Evolutionary conservation across 2,113 vertebrate genomes (phyloP), one percentile per base, ranked within the genome.

Genomic region (Gadus macrocephalus): DNA sequence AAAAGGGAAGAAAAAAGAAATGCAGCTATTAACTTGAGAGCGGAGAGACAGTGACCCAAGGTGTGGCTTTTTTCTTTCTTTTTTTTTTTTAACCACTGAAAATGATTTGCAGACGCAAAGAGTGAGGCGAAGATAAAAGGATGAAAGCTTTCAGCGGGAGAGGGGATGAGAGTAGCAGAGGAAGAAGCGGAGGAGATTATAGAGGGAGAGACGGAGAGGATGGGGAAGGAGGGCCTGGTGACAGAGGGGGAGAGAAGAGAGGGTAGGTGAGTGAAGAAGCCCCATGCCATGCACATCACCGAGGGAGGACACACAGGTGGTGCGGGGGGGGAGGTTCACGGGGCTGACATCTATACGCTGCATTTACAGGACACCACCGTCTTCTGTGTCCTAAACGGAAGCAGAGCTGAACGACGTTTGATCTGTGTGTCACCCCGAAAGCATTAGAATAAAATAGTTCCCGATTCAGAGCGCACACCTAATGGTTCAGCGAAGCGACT

Each of bases 181-280:
- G 69, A 49, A 22, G 16, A 8, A 63, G 53, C 53, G 69, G 22
- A 76, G 65, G 62, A 14, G 35, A 68, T 53, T 58, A 59, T 15
- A 70, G 31, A 49, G 16, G 78, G 14, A 42, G 62, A 25, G 60
- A 35, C 0, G 17, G 70, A 70, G 66, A 58, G 67, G 49, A 55
- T 17, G 69, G 61, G 64, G 60, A 6, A 62, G 60, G 25, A 31
- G 67, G 49, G 31, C 31, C 31, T 35, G 31, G 4, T 7, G 14
- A 9, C 25, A 64, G 53, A 58, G 28, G 11, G 65, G 16, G 22
- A 28, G 16, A 49, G 42, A 49, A 49, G 42, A 49, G 42, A 49
- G 42, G 42, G 42, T 49, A 49, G 9, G 42, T 49, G 42, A 49
- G 42, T 8, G 12, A 14, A 35, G 6, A 49, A 49, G 12, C 42